These are phyloP conservation scores for Bostrychus sinensis DNA, from an alignment of 2,113 vertebrate species.

Conservation along the genomic window DNA sequence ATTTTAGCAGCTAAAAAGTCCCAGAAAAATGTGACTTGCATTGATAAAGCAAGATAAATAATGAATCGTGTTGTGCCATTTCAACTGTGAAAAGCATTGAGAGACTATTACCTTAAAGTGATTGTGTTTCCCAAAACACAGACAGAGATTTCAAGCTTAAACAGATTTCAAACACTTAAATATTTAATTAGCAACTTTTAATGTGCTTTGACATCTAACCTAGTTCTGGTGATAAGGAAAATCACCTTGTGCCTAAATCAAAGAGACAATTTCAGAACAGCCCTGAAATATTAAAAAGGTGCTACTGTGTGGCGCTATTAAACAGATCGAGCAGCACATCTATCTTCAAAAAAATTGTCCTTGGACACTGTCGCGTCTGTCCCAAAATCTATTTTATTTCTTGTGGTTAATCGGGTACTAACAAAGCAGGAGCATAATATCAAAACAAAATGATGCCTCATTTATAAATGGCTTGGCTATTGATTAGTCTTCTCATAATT, in stretches of 20 bases:
- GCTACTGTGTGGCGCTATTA: constrained; percentile 1
- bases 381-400: background rate
- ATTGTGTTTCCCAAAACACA: background rate
- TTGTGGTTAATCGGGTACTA: background rate
- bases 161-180: background rate
- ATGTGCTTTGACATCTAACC: background rate
- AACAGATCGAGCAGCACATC: constrained; percentile 21
- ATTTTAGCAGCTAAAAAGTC: background rate
- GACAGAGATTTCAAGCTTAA: background rate
- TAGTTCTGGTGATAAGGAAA: constrained; percentile 3
- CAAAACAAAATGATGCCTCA: background rate
- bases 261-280: constrained; percentile 20
- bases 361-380: background rate
- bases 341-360: constrained; percentile 12
- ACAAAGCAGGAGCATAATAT: background rate
- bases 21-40: too few species aligned
- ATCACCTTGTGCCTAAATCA: constrained; percentile 26
- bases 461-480: constrained; percentile 5
- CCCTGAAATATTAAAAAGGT: constrained; percentile 25
- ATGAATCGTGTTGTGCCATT: background rate
- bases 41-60: background rate
- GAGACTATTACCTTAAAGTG: background rate
- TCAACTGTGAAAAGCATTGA: background rate
- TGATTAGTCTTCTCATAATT: constrained; percentile 6
- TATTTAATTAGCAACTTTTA: constrained; percentile 7